These are phyloP conservation scores for Labroides dimidiatus DNA, from an alignment of 2,797 vertebrate species.

Conservation along the genomic window DNA sequence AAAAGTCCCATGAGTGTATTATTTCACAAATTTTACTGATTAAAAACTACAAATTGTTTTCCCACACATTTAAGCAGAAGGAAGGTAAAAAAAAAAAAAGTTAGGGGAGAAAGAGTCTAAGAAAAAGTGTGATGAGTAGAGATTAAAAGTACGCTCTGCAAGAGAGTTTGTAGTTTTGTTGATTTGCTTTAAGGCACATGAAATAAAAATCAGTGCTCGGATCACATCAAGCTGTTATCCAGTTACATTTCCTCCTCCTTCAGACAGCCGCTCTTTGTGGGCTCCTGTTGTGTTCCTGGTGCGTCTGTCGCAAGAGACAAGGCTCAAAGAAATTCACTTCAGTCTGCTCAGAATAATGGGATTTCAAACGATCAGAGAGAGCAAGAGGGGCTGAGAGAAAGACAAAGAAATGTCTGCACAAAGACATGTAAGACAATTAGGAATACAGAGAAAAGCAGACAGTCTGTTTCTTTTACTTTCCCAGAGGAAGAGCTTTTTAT, in stretches of 20 bases:
- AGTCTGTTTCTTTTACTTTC: neutral
- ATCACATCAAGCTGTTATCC: conserved; percentile 8
- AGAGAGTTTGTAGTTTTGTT: conserved; percentile 17
- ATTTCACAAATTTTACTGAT: too few relatives aligned
- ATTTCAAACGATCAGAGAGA: conserved; percentile 19
- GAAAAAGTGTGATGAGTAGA: neutral
- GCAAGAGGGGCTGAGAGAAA: neutral
- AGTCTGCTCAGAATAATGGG: conserved; percentile 14
- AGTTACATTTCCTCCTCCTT: conserved; percentile 9
- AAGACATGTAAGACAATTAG: conserved; percentile 8
- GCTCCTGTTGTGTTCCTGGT: conserved; percentile 9
- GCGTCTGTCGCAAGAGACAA: conserved; percentile 6
- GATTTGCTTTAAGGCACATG: neutral
- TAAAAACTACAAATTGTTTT: too few relatives aligned
- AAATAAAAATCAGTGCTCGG: conserved; percentile 21
- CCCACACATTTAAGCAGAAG: neutral
- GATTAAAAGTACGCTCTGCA: neutral
- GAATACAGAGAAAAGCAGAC: neutral
- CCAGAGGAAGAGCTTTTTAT: neutral
- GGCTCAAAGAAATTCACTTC: conserved; percentile 19
- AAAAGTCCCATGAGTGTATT: too few relatives aligned
- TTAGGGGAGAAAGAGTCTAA: neutral
- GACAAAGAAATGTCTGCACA: neutral
- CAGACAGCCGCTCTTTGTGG: neutral
- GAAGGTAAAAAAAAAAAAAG: neutral